Conservation (phyloP, 2,797 vertebrate genomes). For the Rhyacichthys aspro region DNA sequence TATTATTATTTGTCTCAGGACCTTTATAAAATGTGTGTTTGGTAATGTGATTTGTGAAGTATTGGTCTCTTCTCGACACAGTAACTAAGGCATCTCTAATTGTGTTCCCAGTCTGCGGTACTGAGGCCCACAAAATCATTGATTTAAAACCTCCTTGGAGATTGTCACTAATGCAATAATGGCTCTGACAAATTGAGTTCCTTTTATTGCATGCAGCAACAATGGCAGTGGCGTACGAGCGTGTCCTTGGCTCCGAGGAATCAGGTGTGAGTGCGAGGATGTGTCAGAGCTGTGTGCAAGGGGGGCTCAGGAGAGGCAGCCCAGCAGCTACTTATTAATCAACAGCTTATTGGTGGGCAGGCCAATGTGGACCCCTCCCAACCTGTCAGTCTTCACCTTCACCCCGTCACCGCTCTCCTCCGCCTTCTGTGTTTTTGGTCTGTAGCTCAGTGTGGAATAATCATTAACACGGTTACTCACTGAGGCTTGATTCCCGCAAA, state of each 20-base stretch:
- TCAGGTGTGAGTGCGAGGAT: slow-evolving; percentile 54
- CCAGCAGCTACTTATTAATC: slow-evolving; percentile 71
- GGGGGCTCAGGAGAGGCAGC: slow-evolving; percentile 49
- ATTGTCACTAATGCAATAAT: slow-evolving; percentile 56
- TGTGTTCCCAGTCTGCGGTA: slow-evolving; percentile 17
- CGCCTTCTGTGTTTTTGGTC: slow-evolving; percentile 24
- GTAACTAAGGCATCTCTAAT: slow-evolving; percentile 29
- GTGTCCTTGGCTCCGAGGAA: slow-evolving; percentile 68
- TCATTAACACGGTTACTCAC: slow-evolving; percentile 81
- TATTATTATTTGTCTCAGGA: background rate
- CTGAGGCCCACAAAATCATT: slow-evolving; percentile 27
- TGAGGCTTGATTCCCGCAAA: slow-evolving; percentile 41
- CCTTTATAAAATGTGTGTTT: slow-evolving; percentile 2
- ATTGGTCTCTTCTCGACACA: slow-evolving; percentile 8
- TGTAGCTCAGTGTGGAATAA: slow-evolving; percentile 75
- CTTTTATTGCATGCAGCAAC: slow-evolving; percentile 57
- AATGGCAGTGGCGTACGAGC: slow-evolving; percentile 39
- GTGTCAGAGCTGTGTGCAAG: slow-evolving; percentile 43
- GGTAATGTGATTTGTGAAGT: slow-evolving; percentile 24
- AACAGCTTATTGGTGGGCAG: slow-evolving; percentile 60
- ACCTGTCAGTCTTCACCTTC: slow-evolving; percentile 75
- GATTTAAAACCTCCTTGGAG: slow-evolving; percentile 33
- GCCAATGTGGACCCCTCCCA: slow-evolving; percentile 49
- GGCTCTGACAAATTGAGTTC: slow-evolving; percentile 67
- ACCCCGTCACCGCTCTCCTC: slow-evolving; percentile 74